A percentile compares a stretch with the other conserved stretches of the same genome.
Conservation (phyloP, 2,797 vertebrate genomes). For the Cossypha niveicapilla region DNA sequence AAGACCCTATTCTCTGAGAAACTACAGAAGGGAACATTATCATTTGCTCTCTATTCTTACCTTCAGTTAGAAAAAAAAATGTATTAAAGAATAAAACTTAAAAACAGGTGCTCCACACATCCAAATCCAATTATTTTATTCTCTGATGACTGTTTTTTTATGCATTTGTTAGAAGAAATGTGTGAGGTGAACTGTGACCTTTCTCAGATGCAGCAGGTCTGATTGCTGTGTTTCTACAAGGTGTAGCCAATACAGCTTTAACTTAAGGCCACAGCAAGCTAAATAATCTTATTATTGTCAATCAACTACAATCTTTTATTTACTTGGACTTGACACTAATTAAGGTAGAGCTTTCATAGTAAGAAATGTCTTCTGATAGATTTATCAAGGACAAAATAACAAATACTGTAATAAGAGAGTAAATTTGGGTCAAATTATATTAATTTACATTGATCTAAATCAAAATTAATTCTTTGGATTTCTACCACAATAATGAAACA, state of each 20-base stretch:
- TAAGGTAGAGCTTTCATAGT: background rate
- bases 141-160: background rate
- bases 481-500: background rate
- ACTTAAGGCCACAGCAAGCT: background rate
- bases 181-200: background rate
- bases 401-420: background rate
- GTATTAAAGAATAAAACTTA: background rate
- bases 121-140: background rate
- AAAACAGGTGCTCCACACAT: background rate
- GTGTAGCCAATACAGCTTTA: background rate
- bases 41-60: background rate
- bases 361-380: background rate
- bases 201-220: background rate
- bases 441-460: background rate
- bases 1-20: background rate
- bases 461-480: background rate
- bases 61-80: background rate
- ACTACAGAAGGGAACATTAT: background rate
- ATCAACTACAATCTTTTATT: conserved; percentile 18
- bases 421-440: background rate
- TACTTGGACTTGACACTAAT: conserved; percentile 12
- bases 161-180: background rate
- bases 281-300: background rate
- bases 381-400: background rate
- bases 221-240: background rate